phyloP scores from a whole-genome alignment of 1,140 invertebrate genomes.

The Psilanteris sp. region DNA sequence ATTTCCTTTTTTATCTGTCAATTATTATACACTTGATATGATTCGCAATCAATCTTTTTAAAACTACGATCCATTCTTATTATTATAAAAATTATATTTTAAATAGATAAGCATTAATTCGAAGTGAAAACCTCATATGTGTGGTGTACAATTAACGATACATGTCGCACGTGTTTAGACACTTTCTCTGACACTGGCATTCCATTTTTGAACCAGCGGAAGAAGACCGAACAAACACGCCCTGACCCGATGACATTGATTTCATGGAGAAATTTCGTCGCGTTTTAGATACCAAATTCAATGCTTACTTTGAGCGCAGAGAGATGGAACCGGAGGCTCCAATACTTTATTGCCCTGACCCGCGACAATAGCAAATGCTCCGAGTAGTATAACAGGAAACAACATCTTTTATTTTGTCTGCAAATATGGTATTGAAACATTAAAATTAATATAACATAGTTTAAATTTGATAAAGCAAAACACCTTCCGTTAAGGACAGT shows the following conservation, averaged over 20 bases:
- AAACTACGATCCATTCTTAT: no score
- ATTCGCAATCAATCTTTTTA: no score
- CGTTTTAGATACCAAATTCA: conserved; percentile 25
- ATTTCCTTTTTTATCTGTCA: no score
- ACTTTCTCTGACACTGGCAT: conserved; percentile 61
- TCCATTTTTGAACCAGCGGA: conserved; percentile 21
- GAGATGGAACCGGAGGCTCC: conserved; percentile 86
- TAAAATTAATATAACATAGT: no score
- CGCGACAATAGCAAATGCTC: conserved; percentile 75
- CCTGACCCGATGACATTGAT: conserved; percentile 58
- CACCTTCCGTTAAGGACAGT: no score
- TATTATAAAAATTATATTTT: no score
- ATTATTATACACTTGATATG: no score
- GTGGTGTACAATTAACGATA: conserved; percentile 33
- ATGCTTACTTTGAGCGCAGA: conserved; percentile 84
- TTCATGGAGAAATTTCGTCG: conserved; percentile 34
- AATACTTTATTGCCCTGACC: conserved; percentile 84
- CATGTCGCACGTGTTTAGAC: conserved; percentile 50
- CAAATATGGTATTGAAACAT: no score
- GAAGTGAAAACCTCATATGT: conserved; percentile 47
- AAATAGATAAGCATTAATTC: conserved; percentile 27
- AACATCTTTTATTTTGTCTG: conserved; percentile 74
- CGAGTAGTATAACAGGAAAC: conserved; percentile 69
- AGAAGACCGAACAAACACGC: conserved; percentile 38
- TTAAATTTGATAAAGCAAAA: no score